phyloP scores from a whole-genome alignment of 1,140 invertebrate genomes.

The Drosophila nebulosa region DNA sequence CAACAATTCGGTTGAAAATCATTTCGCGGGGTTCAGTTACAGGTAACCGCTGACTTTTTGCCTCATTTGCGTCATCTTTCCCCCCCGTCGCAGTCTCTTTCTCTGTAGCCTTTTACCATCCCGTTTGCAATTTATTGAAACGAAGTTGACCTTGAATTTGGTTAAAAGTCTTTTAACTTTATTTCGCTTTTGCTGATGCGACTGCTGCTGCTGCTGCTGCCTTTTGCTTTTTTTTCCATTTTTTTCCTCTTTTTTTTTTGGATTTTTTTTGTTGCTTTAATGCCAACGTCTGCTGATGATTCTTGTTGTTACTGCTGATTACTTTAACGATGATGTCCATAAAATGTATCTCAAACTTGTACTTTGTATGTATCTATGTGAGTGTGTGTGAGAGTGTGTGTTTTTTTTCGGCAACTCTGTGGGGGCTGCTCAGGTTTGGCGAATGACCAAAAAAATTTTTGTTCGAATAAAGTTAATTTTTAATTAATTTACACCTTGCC shows the following conservation, averaged over 20 bases:
- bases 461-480: not conserved
- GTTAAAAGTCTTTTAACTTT: constrained; percentile 77
- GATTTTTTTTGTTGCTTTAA: constrained; percentile 35
- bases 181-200: constrained; percentile 52
- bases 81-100: constrained; percentile 4
- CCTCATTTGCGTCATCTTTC: constrained; percentile 67
- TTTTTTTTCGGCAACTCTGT: constrained; percentile 29
- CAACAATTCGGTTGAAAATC: constrained; percentile 55
- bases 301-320: constrained; percentile 72
- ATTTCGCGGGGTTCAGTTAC: constrained; percentile 49
- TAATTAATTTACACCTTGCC: not conserved
- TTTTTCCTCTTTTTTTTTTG: constrained; percentile 18
- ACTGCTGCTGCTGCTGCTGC: constrained; percentile 13
- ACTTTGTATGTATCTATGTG: constrained; percentile 19
- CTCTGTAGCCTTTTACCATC: constrained; percentile 34
- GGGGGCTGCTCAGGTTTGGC: constrained; percentile 55
- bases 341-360: constrained; percentile 59
- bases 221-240: constrained; percentile 18
- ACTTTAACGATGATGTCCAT: constrained; percentile 75
- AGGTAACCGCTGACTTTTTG: constrained; percentile 60
- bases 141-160: constrained; percentile 78
- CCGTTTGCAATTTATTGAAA: constrained; percentile 76
- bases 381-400: not conserved
- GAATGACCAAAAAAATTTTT: constrained; percentile 13
- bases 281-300: constrained; percentile 54